A percentile compares a stretch with the other conserved stretches of the same genome.
Conservation (phyloP, 2,113 vertebrate species). For the Ammodytes marinus region DNA sequence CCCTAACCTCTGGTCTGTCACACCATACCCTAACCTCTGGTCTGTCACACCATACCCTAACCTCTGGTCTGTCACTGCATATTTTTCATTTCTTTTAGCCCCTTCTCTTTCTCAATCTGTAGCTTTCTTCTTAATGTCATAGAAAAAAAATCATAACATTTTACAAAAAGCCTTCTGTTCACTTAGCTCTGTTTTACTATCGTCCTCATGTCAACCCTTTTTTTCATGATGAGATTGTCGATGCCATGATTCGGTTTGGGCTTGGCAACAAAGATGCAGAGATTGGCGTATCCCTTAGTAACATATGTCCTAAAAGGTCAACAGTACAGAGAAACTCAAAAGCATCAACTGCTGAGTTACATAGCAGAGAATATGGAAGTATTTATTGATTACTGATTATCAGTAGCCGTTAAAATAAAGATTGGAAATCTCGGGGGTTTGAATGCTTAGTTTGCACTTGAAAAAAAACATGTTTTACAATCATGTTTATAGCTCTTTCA, state of each 20-base stretch:
- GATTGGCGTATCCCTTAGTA: slow-evolving; percentile 27
- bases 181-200: not conserved
- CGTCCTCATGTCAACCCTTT: not conserved
- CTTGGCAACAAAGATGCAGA: slow-evolving; percentile 15
- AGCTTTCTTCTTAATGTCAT: not conserved
- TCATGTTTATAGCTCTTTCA: not conserved
- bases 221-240: slow-evolving; percentile 24
- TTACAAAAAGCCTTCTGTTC: slow-evolving; percentile 6
- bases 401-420: not conserved
- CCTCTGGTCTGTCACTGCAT: slow-evolving; percentile 7
- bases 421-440: not conserved
- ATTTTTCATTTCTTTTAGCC: slow-evolving; percentile 1
- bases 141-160: slow-evolving; percentile 29
- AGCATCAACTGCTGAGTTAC: not conserved
- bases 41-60: too few relatives aligned
- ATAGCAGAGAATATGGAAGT: not conserved
- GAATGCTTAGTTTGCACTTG: not conserved
- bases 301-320: slow-evolving; percentile 35
- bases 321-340: slow-evolving; percentile 20
- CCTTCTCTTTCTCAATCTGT: not conserved
- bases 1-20: slow-evolving; percentile 29
- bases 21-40: slow-evolving; percentile 36
- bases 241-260: slow-evolving; percentile 12
- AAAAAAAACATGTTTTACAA: not conserved
- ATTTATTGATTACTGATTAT: slow-evolving; percentile 32